Evolutionary conservation across 2,888 invertebrate genomes (phyloP), one percentile per base, ranked within the genome.

Genomic region (Eurytoma adleriae): DNA sequence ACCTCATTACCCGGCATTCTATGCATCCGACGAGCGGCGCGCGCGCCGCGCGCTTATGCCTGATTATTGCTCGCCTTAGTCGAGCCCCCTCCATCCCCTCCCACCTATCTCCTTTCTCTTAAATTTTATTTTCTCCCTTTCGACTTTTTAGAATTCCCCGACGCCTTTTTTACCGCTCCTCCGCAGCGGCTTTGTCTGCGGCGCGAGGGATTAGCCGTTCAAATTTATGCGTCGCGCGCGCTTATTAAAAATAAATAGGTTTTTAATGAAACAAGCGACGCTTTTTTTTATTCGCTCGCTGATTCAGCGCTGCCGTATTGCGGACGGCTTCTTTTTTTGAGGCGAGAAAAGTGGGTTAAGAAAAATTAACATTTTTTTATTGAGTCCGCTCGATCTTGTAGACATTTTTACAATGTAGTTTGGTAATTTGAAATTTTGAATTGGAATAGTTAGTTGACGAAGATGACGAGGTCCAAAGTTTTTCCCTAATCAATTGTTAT

Each of bases 1-100:
- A 90, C 90, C 90, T 90, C 90, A 90, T 90, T 90, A 90, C 90
- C 90, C 88, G 86, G 90, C 90, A 90, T 90, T 90, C 90, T 90
- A 90, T 90, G 90, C 90, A 89, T 80, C 80, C 79, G 67, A 69
- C 57, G 69, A 69, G 16, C 67, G 40, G 56, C 62, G 64, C n/a
- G n/a, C 64, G 18, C 56, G 66, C 77, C 62, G 62, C 50, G 24
- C 30, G 59, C 18, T 89, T 89, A 89, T 89, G 77, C 89, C 90
- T 90, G 90, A 90, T 90, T 90, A 90, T 89, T 90, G 90, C 90
- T 87, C 87, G 83, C 84, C 84, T 82, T 86, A 83, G 86, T 87
- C 86, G 86, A 85, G 85, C 85, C 84, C 48, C 52, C 48, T 54
- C n/a, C 85, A 24, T 84, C 84, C 24, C 61, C 48, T 69, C 48